These are phyloP conservation scores for Hipposideros larvatus DNA, from an alignment of 2,797 vertebrate genomes.

Conservation along the genomic window DNA sequence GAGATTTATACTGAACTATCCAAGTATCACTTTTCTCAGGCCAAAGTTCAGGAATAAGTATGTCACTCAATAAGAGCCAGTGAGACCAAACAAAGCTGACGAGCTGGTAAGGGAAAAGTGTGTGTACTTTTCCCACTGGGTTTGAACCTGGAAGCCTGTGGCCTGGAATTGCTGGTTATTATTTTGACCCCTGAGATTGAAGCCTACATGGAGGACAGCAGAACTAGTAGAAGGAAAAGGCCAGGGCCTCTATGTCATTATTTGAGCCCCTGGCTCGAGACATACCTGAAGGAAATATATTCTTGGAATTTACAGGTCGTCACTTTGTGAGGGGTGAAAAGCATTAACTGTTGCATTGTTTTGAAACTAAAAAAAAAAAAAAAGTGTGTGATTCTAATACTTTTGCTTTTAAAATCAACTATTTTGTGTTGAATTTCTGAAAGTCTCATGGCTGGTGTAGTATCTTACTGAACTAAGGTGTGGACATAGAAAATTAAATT, in stretches of 20 bases:
- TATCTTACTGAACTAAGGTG: neutral
- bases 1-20: neutral
- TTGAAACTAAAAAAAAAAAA: no score
- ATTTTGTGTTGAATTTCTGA: neutral
- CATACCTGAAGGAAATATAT: neutral
- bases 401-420: neutral
- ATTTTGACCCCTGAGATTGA: neutral
- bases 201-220: neutral
- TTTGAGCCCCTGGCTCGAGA: neutral
- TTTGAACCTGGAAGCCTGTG: neutral
- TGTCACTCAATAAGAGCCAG: neutral
- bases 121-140: neutral
- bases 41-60: neutral
- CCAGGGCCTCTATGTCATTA: neutral
- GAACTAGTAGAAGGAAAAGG: neutral
- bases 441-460: neutral
- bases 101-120: neutral
- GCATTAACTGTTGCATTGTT: no score
- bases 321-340: no score
- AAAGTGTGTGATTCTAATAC: neutral
- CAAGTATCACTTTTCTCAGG: neutral
- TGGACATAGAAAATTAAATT: constrained; percentile 17
- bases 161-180: neutral
- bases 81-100: neutral
- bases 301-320: neutral